These are phyloP conservation scores for Colletes collaris DNA, from an alignment of 2,888 invertebrate genomes.

Conservation along the genomic window DNA sequence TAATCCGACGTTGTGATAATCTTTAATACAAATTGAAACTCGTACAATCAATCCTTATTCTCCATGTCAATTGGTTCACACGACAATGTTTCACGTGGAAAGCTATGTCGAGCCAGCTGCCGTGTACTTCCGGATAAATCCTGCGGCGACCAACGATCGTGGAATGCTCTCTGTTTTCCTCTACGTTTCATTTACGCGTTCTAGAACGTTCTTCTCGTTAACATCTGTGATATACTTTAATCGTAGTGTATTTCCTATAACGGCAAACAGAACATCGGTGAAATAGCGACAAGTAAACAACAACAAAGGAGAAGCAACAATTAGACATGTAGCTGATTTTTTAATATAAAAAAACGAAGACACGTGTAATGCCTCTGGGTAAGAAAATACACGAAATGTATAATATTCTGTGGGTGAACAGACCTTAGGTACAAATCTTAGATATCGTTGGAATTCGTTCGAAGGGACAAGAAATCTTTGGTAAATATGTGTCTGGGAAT, in stretches of 20 bases:
- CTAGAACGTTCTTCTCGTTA: slow-evolving; percentile 78
- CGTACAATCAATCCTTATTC: slow-evolving; percentile 48
- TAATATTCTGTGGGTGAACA: slow-evolving; percentile 9
- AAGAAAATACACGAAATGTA: slow-evolving; percentile 36
- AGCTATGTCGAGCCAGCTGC: slow-evolving; percentile 48
- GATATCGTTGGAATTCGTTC: background rate
- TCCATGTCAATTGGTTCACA: slow-evolving; percentile 56
- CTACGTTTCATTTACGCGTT: slow-evolving; percentile 73
- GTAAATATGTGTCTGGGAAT: too few relatives aligned
- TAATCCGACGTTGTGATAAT: slow-evolving; percentile 60
- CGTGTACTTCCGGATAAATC: slow-evolving; percentile 43
- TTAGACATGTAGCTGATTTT: slow-evolving; percentile 70
- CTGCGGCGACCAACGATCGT: slow-evolving; percentile 58
- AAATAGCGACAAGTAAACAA: slow-evolving; percentile 46
- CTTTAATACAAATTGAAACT: slow-evolving; percentile 60
- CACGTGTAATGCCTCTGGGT: slow-evolving; percentile 21
- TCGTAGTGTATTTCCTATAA: slow-evolving; percentile 78
- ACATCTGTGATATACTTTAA: slow-evolving; percentile 82
- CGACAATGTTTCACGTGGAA: slow-evolving; percentile 34
- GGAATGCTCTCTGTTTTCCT: slow-evolving; percentile 35
- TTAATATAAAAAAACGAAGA: slow-evolving; percentile 60
- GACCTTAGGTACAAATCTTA: background rate
- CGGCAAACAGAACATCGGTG: slow-evolving; percentile 52
- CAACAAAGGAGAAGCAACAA: slow-evolving; percentile 59
- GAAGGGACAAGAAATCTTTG: too few relatives aligned